Evolutionary conservation across 2,797 vertebrate genomes (phyloP).

Genomic region (Sebastes itinus): DNA sequence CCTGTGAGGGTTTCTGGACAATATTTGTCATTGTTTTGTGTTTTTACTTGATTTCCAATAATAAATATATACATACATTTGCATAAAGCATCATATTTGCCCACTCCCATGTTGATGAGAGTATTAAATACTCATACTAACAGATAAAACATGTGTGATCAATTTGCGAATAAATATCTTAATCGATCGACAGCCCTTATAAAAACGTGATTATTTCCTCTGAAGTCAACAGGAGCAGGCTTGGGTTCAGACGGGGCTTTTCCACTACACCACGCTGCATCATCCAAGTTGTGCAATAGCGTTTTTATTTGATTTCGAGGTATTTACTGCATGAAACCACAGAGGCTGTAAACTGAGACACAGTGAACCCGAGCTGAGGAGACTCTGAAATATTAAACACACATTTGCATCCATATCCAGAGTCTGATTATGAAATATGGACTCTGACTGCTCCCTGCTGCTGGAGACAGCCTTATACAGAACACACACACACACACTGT

Average conservation of each 20-base stretch:
- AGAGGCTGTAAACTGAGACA: conserved; percentile 1
- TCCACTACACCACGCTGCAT: background rate
- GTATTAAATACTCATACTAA: too few relatives aligned
- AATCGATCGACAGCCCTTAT: background rate
- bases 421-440: conserved; percentile 29
- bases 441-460: conserved; percentile 43
- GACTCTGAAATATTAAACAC: conserved; percentile 3
- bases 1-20: too few relatives aligned
- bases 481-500: conserved; percentile 31
- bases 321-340: conserved; percentile 34
- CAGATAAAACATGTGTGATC: too few relatives aligned
- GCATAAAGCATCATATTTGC: too few relatives aligned
- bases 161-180: too few relatives aligned
- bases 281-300: background rate
- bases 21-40: too few relatives aligned
- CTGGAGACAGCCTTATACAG: conserved; percentile 20
- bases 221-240: background rate
- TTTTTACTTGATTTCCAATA: too few relatives aligned
- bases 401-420: conserved; percentile 13
- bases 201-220: background rate
- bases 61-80: too few relatives aligned
- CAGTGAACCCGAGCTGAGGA: background rate
- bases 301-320: background rate
- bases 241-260: background rate
- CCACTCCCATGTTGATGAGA: too few relatives aligned